Evolutionary conservation across 2,113 vertebrate species (phyloP).

Genomic region (Ailurus styani): DNA sequence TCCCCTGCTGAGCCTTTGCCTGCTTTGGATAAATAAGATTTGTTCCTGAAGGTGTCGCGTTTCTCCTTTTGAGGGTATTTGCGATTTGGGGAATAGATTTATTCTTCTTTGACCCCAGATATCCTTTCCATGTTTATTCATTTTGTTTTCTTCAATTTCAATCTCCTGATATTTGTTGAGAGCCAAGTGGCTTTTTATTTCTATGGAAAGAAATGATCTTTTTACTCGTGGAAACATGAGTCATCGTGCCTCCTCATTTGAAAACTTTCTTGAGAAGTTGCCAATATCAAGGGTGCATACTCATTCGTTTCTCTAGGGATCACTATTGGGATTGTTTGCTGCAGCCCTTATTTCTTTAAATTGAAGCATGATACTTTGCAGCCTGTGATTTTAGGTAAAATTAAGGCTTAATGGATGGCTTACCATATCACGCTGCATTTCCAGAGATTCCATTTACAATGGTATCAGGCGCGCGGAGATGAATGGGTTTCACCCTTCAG

Average conservation of each 20-base stretch:
- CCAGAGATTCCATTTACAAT: not conserved
- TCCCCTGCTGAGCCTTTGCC: not conserved
- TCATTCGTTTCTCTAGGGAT: not conserved
- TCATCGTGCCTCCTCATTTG: slow-evolving; percentile 50
- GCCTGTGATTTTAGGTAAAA: not conserved
- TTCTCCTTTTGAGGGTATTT: not conserved
- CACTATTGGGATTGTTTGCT: not conserved
- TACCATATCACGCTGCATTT: not conserved
- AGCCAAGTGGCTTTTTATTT: slow-evolving; percentile 66
- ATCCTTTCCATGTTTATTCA: slow-evolving; percentile 54
- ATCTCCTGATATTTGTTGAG: slow-evolving; percentile 57
- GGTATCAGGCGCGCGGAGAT: not conserved
- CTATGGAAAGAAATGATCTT: slow-evolving; percentile 64
- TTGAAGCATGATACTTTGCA: slow-evolving; percentile 17
- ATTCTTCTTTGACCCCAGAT: slow-evolving; percentile 44
- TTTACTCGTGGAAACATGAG: slow-evolving; percentile 67
- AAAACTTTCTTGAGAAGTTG: slow-evolving; percentile 40
- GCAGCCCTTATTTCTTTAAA: not conserved
- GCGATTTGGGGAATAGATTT: not conserved
- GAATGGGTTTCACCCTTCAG: not conserved
- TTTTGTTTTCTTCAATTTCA: slow-evolving; percentile 63
- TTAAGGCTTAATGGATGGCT: slow-evolving; percentile 16
- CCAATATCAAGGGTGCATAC: not conserved
- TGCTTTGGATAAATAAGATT: no score
- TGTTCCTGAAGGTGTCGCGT: not conserved